Base-by-base conservation (phyloP, 2,113 vertebrate species). In the Ibidorhyncha struthersii region DNA sequence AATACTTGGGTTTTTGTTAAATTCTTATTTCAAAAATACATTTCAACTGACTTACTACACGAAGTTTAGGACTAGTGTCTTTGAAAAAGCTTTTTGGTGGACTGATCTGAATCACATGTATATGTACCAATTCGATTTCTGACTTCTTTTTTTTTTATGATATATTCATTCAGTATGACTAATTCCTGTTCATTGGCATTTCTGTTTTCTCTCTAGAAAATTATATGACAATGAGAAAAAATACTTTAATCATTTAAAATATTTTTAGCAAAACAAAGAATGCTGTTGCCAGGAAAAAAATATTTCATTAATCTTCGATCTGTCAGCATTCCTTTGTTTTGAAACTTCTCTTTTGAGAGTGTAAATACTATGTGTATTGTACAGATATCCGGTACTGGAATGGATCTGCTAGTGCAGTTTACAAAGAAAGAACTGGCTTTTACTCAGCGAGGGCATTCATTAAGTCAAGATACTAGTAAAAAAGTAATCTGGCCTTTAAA, bases 321-420 rank as follows among this genome's bases (percentile, higher is more conserved):
- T 86, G 53, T 86, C 59, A 78, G 41, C 50, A 53, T 74, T 94
- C 70, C 50, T 96, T 91, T 96, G 70, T 74, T 93, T 65, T 89
- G 19, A 90, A 52, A 38, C 41, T 94, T 92, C 63, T 81, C 15
- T 81, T 86, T 92, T 62, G 62, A 79, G 55, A 23, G 4, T 96
- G 61, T n/a, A 82, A 81, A 38, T 55, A 65, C 30, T 69, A 38
- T 34, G 18, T 53, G 23, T 20, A 58, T 79, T 96, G 50, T 91
- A 76, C 47, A 82, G 86, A 55, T 45, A 91, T 63, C n/a, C 9
- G 13, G 45, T 84, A 56, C 15, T 67, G 45, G 89, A 74, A 29
- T 55, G 47, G 43, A 83, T n/a, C 50, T 91, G 8, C 22, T 58
- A 41, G 22, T 32, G 20, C 38, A 23, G 34, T 72, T 72, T 72